Conservation (phyloP, 2,113 vertebrate genomes). For the Laticauda laticaudata region DNA sequence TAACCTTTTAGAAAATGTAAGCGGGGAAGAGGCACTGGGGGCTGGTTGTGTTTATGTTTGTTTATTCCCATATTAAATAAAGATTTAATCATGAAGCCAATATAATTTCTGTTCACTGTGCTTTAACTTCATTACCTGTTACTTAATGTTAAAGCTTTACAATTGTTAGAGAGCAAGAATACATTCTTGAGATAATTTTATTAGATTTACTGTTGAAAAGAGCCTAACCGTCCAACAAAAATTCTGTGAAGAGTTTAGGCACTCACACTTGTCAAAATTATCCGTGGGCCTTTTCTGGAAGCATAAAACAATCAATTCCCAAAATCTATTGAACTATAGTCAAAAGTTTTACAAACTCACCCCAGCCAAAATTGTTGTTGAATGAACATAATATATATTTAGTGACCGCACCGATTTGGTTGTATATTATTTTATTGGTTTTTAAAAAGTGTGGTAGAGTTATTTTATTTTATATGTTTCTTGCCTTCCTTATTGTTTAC, state of each 20-base stretch:
- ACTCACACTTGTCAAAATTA: not conserved
- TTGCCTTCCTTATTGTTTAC: not conserved
- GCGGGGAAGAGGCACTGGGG: not conserved
- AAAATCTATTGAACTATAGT: not conserved
- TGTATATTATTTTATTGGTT: not conserved
- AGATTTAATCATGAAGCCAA: not conserved
- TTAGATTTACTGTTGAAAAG: not conserved
- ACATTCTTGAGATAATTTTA: not conserved
- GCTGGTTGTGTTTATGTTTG: not conserved
- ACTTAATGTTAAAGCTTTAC: not conserved
- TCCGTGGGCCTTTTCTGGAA: not conserved
- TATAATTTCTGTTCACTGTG: not conserved
- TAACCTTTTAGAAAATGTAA: not conserved
- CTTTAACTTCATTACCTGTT: not conserved
- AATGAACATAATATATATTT: not conserved
- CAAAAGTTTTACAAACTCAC: not conserved
- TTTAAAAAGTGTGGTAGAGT: not conserved
- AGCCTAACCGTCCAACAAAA: not conserved
- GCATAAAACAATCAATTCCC: not conserved
- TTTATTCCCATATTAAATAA: not conserved
- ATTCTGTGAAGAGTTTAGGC: not conserved
- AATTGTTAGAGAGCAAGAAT: not conserved
- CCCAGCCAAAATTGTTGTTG: not conserved
- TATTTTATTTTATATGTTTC: not conserved
- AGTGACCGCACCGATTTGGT: not conserved